Conservation (phyloP, 2,888 invertebrate species). For the Morpho helenor region DNA sequence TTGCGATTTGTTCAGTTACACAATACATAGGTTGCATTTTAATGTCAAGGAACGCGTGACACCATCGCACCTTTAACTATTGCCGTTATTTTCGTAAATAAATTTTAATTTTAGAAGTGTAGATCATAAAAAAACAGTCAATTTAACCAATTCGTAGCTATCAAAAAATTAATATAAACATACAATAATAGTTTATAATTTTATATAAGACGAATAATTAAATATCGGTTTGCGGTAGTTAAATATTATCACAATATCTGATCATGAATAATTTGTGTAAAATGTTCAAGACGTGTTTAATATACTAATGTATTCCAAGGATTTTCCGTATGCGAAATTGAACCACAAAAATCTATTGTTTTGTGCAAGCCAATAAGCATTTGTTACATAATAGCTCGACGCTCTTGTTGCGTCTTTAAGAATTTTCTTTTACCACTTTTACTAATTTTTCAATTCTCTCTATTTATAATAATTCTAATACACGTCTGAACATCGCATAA, state of each 20-base stretch:
- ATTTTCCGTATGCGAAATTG: constrained; percentile 1
- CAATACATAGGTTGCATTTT: constrained; percentile 10
- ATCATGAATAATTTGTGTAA: neutral
- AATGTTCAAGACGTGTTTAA: neutral
- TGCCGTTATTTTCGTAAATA: too few relatives aligned
- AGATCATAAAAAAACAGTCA: too few relatives aligned
- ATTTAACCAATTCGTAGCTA: too few relatives aligned
- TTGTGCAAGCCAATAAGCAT: constrained; percentile 14
- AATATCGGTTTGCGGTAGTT: too few relatives aligned
- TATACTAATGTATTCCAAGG: neutral
- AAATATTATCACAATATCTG: too few relatives aligned
- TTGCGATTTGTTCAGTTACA: neutral
- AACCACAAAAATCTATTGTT: constrained; percentile 14
- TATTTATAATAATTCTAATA: neutral
- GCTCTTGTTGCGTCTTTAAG: constrained; percentile 12
- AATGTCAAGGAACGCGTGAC: constrained; percentile 6
- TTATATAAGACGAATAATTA: too few relatives aligned
- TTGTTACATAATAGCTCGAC: constrained; percentile 17
- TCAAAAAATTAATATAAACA: too few relatives aligned
- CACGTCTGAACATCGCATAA: too few relatives aligned
- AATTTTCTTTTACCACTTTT: constrained; percentile 10
- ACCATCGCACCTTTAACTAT: neutral
- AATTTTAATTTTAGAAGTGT: too few relatives aligned
- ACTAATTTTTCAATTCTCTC: constrained; percentile 4
- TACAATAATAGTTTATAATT: too few relatives aligned